Base-by-base conservation (phyloP, 2,888 invertebrate genomes). In the Dicroscelio sp. region DNA sequence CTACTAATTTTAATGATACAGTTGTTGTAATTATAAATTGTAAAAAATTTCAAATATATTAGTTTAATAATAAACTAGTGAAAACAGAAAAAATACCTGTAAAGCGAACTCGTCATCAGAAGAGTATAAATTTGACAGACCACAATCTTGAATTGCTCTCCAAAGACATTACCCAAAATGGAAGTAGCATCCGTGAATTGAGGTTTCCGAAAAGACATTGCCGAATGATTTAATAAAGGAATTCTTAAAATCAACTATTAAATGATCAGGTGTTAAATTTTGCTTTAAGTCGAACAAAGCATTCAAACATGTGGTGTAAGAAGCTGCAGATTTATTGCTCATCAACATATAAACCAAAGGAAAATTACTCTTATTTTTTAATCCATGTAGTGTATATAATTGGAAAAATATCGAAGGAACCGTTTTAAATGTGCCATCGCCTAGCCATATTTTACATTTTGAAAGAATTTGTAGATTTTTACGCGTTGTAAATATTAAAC, bases 161-260 rank as follows among this genome's bases (percentile, higher is more conserved):
- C 76, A 76, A 12, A 76, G 48, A 58, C 58, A 55, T 58, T 76
- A 60, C 3, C 48, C 48, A 35, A 58, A 58, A 58, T 76, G 76
- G 48, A 76, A 58, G 8, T 20, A 58, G n/a, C 58, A 76, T 58
- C 35, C 58, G 3, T 55, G 76, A 58, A 76, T 31, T 33, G n/a
- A 14, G 3, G 58, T n/a, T 2, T 55, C n/a, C 17, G 48, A 12
- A 23, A 12, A 52, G 2, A 20, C 12, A 14, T 10, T 14, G 31
- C 33, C 25, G 27, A 65, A 31, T 20, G 65, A 8, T 10, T 31
- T 52, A 10, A 75, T 75, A 31, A 55, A 75, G n/a, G 38, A 31
- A 8, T 55, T 30, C 25, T 55, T 55, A 31, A 75, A 75, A 52
- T 75, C 55, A 17, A 55, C 38, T 55, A 75, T 25, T 23, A 55